Evolutionary conservation across 2,888 invertebrate species (phyloP).

Genomic region (Cantharis nigra): DNA sequence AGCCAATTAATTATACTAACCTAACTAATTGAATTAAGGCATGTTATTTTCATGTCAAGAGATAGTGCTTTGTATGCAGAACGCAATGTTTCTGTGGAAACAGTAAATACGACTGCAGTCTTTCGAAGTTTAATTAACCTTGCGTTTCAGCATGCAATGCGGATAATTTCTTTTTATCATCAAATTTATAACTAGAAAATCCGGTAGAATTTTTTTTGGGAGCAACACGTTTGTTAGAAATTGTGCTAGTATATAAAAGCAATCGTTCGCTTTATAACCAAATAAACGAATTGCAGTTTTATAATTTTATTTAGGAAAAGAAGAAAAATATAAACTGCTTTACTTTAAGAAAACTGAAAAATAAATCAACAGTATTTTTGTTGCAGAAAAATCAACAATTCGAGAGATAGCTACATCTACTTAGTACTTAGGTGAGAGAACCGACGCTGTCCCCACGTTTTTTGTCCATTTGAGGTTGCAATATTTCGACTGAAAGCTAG

Average conservation of each 20-base stretch:
- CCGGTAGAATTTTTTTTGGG: not conserved
- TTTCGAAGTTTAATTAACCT: slow-evolving; percentile 13
- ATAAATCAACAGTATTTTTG: not conserved
- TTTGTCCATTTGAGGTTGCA: too few relatives aligned
- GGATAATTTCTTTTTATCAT: slow-evolving; percentile 9
- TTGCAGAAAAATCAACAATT: not conserved
- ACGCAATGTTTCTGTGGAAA: slow-evolving; percentile 2
- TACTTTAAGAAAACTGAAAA: not conserved
- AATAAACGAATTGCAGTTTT: not conserved
- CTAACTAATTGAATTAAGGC: slow-evolving; percentile 12
- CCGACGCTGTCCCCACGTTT: too few relatives aligned
- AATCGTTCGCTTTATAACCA: not conserved
- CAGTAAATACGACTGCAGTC: slow-evolving; percentile 14
- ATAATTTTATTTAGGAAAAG: not conserved
- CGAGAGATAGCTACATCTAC: not conserved
- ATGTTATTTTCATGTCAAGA: slow-evolving; percentile 12
- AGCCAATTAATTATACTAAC: slow-evolving; percentile 11
- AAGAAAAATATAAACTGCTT: not conserved
- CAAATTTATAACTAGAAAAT: not conserved
- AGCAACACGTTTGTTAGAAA: not conserved
- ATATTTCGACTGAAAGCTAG: too few relatives aligned
- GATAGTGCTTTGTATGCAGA: slow-evolving; percentile 1
- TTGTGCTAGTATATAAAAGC: not conserved
- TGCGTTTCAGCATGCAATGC: slow-evolving; percentile 14
- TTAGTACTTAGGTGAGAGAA: too few relatives aligned